A percentile compares a stretch with the other conserved stretches of the same genome.
Conservation (phyloP, 1,140 invertebrate genomes). For the Cyphomyrmex costatus region DNA sequence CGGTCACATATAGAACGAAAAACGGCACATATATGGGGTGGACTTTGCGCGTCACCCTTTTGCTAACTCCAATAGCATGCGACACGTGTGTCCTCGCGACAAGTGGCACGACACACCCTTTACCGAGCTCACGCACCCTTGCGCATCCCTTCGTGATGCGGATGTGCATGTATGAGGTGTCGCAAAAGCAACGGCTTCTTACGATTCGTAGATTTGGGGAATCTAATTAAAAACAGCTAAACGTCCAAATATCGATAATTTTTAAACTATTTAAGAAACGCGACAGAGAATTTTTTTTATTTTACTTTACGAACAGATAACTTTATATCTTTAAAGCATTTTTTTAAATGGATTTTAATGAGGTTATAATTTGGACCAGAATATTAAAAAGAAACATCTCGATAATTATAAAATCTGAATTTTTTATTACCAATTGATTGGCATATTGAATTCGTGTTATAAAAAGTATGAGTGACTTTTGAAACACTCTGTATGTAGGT, state of each 20-base stretch:
- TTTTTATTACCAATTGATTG: neutral
- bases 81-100: conserved; percentile 85
- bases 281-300: neutral
- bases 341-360: neutral
- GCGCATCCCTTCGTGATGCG: conserved; percentile 52
- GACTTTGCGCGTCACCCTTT: conserved; percentile 75
- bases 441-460: neutral
- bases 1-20: conserved; percentile 56
- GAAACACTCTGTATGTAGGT: conserved; percentile 64
- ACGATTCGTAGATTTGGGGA: neutral
- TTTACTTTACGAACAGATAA: neutral
- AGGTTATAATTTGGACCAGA: neutral
- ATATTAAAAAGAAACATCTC: neutral
- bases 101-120: conserved; percentile 82
- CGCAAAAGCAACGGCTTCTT: conserved; percentile 8
- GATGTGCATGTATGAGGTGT: conserved; percentile 37
- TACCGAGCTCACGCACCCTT: conserved; percentile 61
- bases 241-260: neutral
- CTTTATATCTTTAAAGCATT: neutral
- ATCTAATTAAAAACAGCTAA: neutral
- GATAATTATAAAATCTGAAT: neutral
- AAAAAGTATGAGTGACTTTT: neutral
- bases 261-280: neutral
- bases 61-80: conserved; percentile 79
- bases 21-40: conserved; percentile 71